Conservation (phyloP, 2,797 vertebrate species). For the Lycodopsis pacificus region DNA sequence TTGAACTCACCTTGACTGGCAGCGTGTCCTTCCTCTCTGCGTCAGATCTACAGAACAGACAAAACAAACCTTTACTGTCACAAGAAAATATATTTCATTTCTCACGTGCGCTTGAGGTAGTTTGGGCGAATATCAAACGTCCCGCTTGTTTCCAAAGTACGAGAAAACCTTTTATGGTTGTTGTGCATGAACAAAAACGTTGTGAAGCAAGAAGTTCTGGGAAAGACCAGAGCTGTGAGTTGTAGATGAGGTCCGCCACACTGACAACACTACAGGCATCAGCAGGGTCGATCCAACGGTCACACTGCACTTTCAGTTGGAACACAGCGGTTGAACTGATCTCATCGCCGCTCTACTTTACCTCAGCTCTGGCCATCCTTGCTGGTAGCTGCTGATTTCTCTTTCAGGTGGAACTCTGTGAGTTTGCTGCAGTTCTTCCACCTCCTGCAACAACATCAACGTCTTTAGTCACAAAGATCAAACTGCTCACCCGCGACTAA, state of each 20-base stretch:
- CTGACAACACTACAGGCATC: background rate
- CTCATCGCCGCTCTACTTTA: conserved; percentile 42
- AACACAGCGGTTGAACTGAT: too few relatives aligned
- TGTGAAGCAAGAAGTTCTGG: too few relatives aligned
- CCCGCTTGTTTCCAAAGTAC: too few relatives aligned
- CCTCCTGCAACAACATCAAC: conserved; percentile 70
- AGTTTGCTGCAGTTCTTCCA: conserved; percentile 79
- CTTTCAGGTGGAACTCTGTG: conserved; percentile 72
- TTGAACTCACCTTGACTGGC: conserved; percentile 46
- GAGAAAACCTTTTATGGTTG: too few relatives aligned
- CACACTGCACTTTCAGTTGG: background rate
- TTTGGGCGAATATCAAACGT: too few relatives aligned
- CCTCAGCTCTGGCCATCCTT: conserved; percentile 79
- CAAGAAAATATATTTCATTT: too few relatives aligned
- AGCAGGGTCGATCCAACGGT: background rate
- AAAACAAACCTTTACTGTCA: background rate
- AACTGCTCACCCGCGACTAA: background rate
- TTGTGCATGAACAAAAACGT: too few relatives aligned
- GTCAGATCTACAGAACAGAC: conserved; percentile 76
- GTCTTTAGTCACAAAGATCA: conserved; percentile 15
- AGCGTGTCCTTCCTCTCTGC: conserved; percentile 57
- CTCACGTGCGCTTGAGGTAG: too few relatives aligned
- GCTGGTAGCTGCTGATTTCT: conserved; percentile 72
- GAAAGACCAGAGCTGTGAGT: too few relatives aligned
- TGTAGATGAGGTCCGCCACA: too few relatives aligned